phyloP scores from a whole-genome alignment of 1,140 invertebrate species.

The Drosophila santomea region DNA sequence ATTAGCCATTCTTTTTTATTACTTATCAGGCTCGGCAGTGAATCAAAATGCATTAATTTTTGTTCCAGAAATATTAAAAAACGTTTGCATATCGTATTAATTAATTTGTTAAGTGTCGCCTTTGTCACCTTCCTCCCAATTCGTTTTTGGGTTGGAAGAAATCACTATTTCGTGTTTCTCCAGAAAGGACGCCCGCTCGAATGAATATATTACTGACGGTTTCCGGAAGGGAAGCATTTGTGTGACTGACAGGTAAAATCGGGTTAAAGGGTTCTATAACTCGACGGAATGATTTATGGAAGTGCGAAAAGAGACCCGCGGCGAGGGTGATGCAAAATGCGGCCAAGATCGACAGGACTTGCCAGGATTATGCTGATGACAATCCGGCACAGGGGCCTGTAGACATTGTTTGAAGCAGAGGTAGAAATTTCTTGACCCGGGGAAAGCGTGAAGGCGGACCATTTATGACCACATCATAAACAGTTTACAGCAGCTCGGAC shows the following conservation, averaged over 20 bases:
- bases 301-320: conserved; percentile 29
- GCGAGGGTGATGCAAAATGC: conserved; percentile 62
- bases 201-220: conserved; percentile 16
- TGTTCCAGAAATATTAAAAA: no score
- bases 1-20: no score
- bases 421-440: conserved; percentile 15
- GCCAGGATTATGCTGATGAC: conserved; percentile 38
- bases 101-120: no score
- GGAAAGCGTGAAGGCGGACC: conserved; percentile 70
- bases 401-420: conserved; percentile 8
- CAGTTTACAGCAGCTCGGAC: conserved; percentile 52
- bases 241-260: conserved; percentile 42
- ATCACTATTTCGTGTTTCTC: not conserved
- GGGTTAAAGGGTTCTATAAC: conserved; percentile 49
- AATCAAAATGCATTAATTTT: no score
- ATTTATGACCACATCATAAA: conserved; percentile 71
- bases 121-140: not conserved
- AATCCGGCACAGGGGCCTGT: conserved; percentile 37
- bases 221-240: conserved; percentile 13
- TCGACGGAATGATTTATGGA: conserved; percentile 58
- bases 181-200: not conserved
- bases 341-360: conserved; percentile 26
- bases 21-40: no score
- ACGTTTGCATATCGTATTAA: no score
- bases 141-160: not conserved